Evolutionary conservation across 2,888 invertebrate species (phyloP).

Genomic region (Caenorhabditis panamensis): DNA sequence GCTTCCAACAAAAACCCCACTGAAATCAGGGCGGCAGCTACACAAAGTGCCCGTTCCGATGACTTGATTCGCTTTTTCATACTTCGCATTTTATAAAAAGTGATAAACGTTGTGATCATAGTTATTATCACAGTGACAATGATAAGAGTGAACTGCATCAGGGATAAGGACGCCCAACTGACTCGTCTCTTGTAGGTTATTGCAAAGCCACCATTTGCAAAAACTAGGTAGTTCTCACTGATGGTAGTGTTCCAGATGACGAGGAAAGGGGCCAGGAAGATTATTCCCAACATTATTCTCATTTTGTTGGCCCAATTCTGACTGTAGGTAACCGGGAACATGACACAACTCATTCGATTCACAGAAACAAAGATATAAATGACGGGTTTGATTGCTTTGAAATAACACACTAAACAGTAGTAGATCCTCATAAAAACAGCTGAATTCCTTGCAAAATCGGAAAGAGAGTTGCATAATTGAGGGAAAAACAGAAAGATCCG

Average conservation of each 20-base stretch:
- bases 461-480: constrained; percentile 30
- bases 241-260: constrained; percentile 41
- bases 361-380: constrained; percentile 39
- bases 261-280: constrained; percentile 26
- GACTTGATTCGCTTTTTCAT: constrained; percentile 48
- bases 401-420: constrained; percentile 21
- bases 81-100: constrained; percentile 37
- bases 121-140: constrained; percentile 36
- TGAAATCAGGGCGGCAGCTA: constrained; percentile 43
- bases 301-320: constrained; percentile 40
- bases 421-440: constrained; percentile 44
- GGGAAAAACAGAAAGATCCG: constrained; percentile 38
- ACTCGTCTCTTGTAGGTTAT: constrained; percentile 30
- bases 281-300: constrained; percentile 20
- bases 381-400: constrained; percentile 39
- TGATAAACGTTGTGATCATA: constrained; percentile 35
- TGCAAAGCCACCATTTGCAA: constrained; percentile 32
- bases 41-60: constrained; percentile 36
- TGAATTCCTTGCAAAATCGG: constrained; percentile 7
- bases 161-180: constrained; percentile 38
- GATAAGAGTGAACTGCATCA: constrained; percentile 37
- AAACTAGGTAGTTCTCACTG: constrained; percentile 17
- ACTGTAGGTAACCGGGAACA: constrained; percentile 45
- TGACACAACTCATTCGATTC: constrained; percentile 54
- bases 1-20: constrained; percentile 36